A percentile compares a stretch with the other conserved stretches of the same genome.
phyloP scores from a whole-genome alignment of 2,113 vertebrate genomes.

The Australoheros scitulus region DNA sequence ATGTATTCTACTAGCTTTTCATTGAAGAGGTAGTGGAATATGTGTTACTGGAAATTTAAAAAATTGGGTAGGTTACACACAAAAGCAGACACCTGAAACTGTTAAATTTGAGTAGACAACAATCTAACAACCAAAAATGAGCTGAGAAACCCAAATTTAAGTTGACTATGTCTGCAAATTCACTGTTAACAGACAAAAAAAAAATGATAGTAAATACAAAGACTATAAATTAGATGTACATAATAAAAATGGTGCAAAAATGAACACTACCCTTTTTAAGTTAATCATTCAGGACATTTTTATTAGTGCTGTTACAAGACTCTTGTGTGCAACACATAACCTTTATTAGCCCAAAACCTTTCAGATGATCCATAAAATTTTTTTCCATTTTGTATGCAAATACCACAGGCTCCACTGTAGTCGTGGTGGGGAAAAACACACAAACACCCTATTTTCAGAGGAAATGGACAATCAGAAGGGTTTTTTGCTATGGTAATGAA shows the following conservation, averaged over 20 bases:
- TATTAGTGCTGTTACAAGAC: neutral
- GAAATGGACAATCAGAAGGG: constrained; percentile 54
- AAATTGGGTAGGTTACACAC: neutral
- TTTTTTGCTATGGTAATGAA: constrained; percentile 64
- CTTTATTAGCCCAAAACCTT: neutral
- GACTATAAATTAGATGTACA: neutral
- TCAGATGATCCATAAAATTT: constrained; percentile 42
- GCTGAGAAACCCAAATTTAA: too few species aligned
- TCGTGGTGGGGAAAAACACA: constrained; percentile 12
- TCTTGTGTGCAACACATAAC: neutral
- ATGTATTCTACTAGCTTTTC: neutral
- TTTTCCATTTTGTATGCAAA: constrained; percentile 57
- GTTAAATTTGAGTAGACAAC: too few species aligned
- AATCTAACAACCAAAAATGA: too few species aligned
- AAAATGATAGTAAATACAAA: neutral
- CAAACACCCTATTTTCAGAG: constrained; percentile 54
- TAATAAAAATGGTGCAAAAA: neutral
- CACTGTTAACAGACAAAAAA: too few species aligned
- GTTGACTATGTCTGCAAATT: too few species aligned
- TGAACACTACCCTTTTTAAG: neutral
- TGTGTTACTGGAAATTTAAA: neutral
- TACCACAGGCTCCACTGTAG: constrained; percentile 37
- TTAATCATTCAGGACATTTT: neutral
- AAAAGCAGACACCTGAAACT: too few species aligned
- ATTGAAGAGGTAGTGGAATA: neutral